A percentile compares a stretch with the other conserved stretches of the same genome.
Conservation (phyloP, 2,888 invertebrate species). For the Argyra leucocephala region DNA sequence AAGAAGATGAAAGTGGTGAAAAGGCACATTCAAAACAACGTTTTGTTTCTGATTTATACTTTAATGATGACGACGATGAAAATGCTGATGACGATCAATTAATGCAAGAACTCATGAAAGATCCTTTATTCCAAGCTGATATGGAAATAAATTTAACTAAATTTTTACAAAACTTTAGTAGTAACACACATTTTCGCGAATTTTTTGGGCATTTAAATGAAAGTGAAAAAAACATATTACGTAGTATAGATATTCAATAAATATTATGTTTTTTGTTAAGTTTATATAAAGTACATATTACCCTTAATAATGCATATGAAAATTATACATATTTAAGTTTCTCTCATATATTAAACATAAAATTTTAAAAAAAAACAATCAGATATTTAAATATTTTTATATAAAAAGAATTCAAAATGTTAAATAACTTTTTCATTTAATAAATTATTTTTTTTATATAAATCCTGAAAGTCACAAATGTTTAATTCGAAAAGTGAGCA, state of each 20-base stretch:
- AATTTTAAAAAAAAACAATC: not conserved
- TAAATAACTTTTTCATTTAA: too few relatives aligned
- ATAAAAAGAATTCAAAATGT: too few relatives aligned
- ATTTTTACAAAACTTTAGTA: slow-evolving; percentile 54
- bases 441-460: too few relatives aligned
- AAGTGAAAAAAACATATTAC: slow-evolving; percentile 48
- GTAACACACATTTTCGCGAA: slow-evolving; percentile 52
- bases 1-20: slow-evolving; percentile 25
- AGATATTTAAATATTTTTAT: slow-evolving; percentile 1
- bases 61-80: slow-evolving; percentile 39
- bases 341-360: not conserved
- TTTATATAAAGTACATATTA: not conserved
- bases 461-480: too few relatives aligned
- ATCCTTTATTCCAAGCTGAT: slow-evolving; percentile 54
- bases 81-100: slow-evolving; percentile 47
- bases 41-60: slow-evolving; percentile 36
- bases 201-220: slow-evolving; percentile 53
- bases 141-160: slow-evolving; percentile 55
- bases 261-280: not conserved
- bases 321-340: too few relatives aligned
- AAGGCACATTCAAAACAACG: slow-evolving; percentile 29
- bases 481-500: too few relatives aligned
- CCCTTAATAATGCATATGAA: too few relatives aligned
- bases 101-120: slow-evolving; percentile 53
- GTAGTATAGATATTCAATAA: slow-evolving; percentile 20